Conservation (phyloP, 2,888 invertebrate genomes). For the Cancer borealis region DNA sequence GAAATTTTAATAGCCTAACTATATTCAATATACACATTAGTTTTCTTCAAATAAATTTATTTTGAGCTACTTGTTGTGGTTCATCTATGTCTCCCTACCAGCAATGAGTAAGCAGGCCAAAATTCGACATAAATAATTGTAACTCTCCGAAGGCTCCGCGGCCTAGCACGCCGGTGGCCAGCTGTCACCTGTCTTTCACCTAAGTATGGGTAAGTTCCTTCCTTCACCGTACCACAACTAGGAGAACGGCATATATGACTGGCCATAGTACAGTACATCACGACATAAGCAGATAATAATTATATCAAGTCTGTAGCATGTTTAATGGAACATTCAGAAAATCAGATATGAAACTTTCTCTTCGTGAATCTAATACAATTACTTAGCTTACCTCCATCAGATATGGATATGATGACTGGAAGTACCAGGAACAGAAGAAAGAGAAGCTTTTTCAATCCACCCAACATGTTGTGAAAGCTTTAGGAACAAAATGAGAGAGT, state of each 20-base stretch:
- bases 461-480: slow-evolving; percentile 47
- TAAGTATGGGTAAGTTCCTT: background rate
- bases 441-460: slow-evolving; percentile 52
- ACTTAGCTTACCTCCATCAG: slow-evolving; percentile 45
- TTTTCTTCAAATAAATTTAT: background rate
- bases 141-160: background rate
- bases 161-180: background rate
- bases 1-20: too few relatives aligned
- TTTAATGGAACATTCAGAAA: background rate
- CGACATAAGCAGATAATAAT: background rate
- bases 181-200: background rate
- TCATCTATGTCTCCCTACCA: background rate
- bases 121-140: background rate
- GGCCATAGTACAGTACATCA: background rate
- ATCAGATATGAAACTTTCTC: background rate
- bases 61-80: background rate
- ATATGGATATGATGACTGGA: slow-evolving; percentile 56
- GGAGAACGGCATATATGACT: background rate
- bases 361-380: background rate
- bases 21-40: background rate
- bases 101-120: background rate
- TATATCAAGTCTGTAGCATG: background rate
- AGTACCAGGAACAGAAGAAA: slow-evolving; percentile 61
- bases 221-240: background rate
- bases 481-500: background rate